A percentile compares a stretch with the other conserved stretches of the same genome.
Evolutionary conservation across 2,797 vertebrate species (phyloP).

Genomic region (Parambassis ranga): DNA sequence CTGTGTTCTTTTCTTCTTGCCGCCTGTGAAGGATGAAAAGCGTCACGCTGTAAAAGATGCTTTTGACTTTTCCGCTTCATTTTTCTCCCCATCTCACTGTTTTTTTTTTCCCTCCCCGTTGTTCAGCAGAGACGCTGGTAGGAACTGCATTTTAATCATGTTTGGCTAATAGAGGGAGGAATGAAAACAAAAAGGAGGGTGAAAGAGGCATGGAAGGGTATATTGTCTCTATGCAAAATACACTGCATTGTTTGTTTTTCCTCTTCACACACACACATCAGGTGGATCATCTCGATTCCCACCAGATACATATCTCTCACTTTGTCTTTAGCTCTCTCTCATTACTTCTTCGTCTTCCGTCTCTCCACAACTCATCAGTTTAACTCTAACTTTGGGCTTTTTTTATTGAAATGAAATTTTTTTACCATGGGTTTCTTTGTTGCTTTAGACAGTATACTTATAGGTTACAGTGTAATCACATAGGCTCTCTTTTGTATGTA

Average conservation of each 20-base stretch:
- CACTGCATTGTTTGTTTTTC: constrained; percentile 68
- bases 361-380: constrained; percentile 22
- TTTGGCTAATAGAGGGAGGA: constrained; percentile 79
- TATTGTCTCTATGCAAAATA: constrained; percentile 75
- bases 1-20: constrained; percentile 74
- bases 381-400: constrained; percentile 24
- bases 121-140: constrained; percentile 68
- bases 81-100: constrained; percentile 59
- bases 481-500: neutral
- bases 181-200: constrained; percentile 67
- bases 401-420: constrained; percentile 39
- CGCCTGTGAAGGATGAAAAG: constrained; percentile 79
- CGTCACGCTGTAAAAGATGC: constrained; percentile 73
- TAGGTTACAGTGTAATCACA: neutral
- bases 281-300: constrained; percentile 63
- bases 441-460: neutral
- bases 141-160: constrained; percentile 83
- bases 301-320: constrained; percentile 46
- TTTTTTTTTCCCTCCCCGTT: constrained; percentile 30
- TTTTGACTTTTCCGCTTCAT: constrained; percentile 77
- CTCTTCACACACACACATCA: constrained; percentile 60
- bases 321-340: constrained; percentile 53
- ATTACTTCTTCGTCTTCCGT: constrained; percentile 35
- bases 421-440: constrained; percentile 7
- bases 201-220: constrained; percentile 65